Conservation (phyloP, 1,140 invertebrate species). For the Lordiphosa mommai region DNA sequence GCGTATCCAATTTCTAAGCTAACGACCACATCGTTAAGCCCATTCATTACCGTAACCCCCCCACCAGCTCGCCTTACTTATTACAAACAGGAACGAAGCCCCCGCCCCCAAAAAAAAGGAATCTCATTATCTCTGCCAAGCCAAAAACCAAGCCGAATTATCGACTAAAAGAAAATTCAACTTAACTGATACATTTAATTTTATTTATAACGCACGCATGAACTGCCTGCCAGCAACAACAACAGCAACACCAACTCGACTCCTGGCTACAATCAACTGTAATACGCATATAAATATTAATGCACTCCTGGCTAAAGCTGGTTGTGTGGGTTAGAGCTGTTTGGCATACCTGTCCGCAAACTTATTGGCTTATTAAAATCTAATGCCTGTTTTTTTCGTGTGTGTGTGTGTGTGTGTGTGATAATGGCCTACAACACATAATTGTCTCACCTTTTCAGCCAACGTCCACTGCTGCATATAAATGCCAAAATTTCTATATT, state of each 20-base stretch:
- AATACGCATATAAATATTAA: slow-evolving; percentile 69
- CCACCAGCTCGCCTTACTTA: not conserved
- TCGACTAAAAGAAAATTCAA: slow-evolving; percentile 50
- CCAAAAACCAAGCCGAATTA: slow-evolving; percentile 49
- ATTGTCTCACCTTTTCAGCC: slow-evolving; percentile 40
- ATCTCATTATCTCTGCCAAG: slow-evolving; percentile 52
- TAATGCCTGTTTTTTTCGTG: slow-evolving; percentile 41
- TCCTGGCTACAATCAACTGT: slow-evolving; percentile 39
- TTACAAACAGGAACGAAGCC: not conserved
- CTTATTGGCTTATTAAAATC: slow-evolving; percentile 76
- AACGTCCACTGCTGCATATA: slow-evolving; percentile 55
- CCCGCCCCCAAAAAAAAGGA: slow-evolving; percentile 16
- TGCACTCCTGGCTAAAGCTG: slow-evolving; percentile 38
- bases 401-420: slow-evolving; percentile 17
- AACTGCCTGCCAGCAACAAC: slow-evolving; percentile 17
- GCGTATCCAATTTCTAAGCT: slow-evolving; percentile 29
- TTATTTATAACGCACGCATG: slow-evolving; percentile 75
- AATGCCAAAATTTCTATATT: slow-evolving; percentile 38
- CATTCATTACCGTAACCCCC: not conserved
- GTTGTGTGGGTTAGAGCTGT: slow-evolving; percentile 13
- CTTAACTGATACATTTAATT: slow-evolving; percentile 73
- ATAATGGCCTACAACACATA: slow-evolving; percentile 39
- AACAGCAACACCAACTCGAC: not conserved
- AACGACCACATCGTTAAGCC: slow-evolving; percentile 66
- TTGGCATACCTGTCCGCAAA: slow-evolving; percentile 57